Evolutionary conservation across 2,888 invertebrate species (phyloP).

Genomic region (Gryllus longicercus): DNA sequence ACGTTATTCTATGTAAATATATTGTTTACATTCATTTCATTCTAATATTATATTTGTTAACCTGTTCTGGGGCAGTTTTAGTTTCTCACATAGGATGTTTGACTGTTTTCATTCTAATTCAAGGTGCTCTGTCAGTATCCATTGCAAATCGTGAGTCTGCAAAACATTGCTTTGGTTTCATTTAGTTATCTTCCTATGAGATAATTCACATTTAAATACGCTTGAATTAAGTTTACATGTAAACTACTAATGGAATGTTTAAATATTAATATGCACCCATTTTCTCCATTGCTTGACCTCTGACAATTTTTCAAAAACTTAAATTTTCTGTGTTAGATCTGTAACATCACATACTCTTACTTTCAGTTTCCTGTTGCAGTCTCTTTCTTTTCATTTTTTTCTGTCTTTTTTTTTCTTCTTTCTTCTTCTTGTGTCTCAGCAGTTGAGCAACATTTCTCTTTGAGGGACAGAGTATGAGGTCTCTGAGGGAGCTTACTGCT

Average conservation of each 20-base stretch:
- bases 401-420: neutral
- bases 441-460: slow-evolving; percentile 5
- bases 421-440: neutral
- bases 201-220: neutral
- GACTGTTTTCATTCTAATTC: too few species aligned
- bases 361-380: slow-evolving; percentile 9
- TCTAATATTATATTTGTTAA: too few species aligned
- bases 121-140: neutral
- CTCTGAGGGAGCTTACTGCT: neutral
- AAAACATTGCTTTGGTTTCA: neutral
- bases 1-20: too few species aligned
- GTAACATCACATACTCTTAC: neutral
- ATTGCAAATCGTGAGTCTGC: slow-evolving; percentile 17
- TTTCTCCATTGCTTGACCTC: neutral
- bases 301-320: neutral
- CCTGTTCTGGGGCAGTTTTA: too few species aligned
- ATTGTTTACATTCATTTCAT: too few species aligned
- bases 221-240: neutral
- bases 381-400: neutral
- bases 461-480: slow-evolving; percentile 10
- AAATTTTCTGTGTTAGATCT: neutral
- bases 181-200: neutral
- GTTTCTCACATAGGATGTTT: too few species aligned
- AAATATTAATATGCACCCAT: neutral
- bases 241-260: neutral